Evolutionary conservation across 1,140 invertebrate genomes (phyloP), one percentile per base, ranked within the genome.

Genomic region (Drosophila murphyi): DNA sequence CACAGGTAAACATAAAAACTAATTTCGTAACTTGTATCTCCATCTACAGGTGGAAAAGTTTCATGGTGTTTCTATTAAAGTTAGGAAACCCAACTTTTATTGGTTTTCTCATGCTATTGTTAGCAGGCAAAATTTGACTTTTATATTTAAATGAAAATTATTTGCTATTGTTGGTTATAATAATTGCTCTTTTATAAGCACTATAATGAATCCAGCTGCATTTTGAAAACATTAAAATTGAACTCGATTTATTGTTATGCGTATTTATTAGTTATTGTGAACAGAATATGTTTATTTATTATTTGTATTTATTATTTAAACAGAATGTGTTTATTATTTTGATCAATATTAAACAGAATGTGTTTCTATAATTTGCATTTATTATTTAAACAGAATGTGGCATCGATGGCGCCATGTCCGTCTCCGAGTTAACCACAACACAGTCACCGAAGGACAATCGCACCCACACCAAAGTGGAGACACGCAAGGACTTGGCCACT

Each of bases 371-470:
- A 39, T 29, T 37, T 60, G 5, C n/a, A 12, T 8, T 5, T 3
- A 3, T 20, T 39, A 39, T 7, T 4, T 32, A 39, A 60, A 2
- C 31, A 35, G 95, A 96, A 91, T 96, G 90, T 48, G 80, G 80
- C 52, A 86, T 90, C 5, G 90, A 92, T 79, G 87, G 95, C 73
- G 95, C 95, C 2, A 95, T 95, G 43, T 96, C 96, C 77, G 92
- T 93, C 0, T 95, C 95, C 0, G 82, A 88, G 34, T 50, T 82
- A 45, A 85, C 80, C 41, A 92, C 87, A 28, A 81, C 91, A 8
- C 78, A 78, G 56, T 52, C 91, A 7, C 83, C 90, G 3, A 82
- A 78, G 20, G 83, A 90, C 65, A 92, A 92, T 76, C 83, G 90
- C 34, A 87, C 52, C 3, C 56, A 55, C 2, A 39, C 32, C 1